Base-by-base conservation (phyloP, 1,140 invertebrate genomes). In the Drosophila fuyamai region DNA sequence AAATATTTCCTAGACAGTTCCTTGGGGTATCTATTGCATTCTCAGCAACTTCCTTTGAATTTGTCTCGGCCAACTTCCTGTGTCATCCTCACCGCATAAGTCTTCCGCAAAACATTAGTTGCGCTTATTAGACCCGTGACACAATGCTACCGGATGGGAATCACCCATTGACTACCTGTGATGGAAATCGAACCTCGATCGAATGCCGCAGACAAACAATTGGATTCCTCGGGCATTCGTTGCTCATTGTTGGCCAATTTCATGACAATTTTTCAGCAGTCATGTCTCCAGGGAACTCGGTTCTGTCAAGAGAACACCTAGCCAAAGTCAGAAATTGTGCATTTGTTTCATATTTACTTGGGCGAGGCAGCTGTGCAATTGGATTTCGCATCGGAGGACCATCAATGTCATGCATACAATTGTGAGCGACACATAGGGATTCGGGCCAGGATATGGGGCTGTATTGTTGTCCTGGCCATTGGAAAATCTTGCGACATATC, bases 351-450 rank as follows among this genome's bases (percentile, higher is more conserved):
- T 89, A 88, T 88, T 89, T 88, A 89, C 76, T 80, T 7, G 70
- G 67, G 27, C 29, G 16, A 43, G 58, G 41, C 84, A 88, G 76
- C 80, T 88, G 83, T 56, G 67, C 84, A 88, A 89, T 88, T 77
- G 79, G 84, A 86, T 86, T 89, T 79, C 68, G 14, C 5, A 23
- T 29, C 43, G 55, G 8, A 74, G 53, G 73, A 66, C 48, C 83
- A 84, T 88, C 84, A 89, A 83, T 89, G 84, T 89, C 84, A 67
- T 88, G 84, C 80, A 88, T 88, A 88, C 84, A 88, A 89, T 88
- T 89, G 73, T 71, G 80, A 77, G 79, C 82, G 84, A 89, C 83
- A 89, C 76, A 88, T 89, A 84, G 65, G 79, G 79, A 88, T 84
- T 80, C 41, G 12, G 47, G 81, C 84, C 79, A 83, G 84, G 80